A percentile compares a stretch with the other conserved stretches of the same genome.
Evolutionary conservation across 1,140 invertebrate species (phyloP).

Genomic region (Lysiphlebus fabarum): DNA sequence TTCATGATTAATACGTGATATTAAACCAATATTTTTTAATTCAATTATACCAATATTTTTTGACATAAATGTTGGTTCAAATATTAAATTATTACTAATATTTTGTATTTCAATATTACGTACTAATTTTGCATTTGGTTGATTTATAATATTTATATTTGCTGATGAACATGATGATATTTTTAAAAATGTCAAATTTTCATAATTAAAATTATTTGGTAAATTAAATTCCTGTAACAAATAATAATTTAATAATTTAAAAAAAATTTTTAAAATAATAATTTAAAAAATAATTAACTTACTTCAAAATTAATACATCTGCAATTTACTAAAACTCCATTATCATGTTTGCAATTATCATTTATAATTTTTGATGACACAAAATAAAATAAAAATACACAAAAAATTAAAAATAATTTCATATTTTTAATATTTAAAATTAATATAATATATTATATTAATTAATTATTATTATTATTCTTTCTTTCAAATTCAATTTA

Average conservation of each 20-base stretch:
- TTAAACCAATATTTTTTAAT: constrained; percentile 33
- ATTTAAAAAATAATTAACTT: constrained; percentile 16
- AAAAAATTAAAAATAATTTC: constrained; percentile 7
- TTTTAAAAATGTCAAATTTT: constrained; percentile 31
- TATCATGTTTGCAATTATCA: constrained; percentile 30
- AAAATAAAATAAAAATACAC: not conserved
- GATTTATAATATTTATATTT: constrained; percentile 30
- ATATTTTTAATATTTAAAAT: constrained; percentile 23
- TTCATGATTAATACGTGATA: constrained; percentile 30
- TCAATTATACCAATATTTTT: constrained; percentile 27
- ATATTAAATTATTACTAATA: constrained; percentile 30
- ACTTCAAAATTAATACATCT: constrained; percentile 35
- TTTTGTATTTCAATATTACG: constrained; percentile 36
- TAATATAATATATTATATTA: no score
- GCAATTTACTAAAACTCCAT: constrained; percentile 28
- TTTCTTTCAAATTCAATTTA: not conserved
- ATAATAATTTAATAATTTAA: not conserved
- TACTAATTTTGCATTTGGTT: constrained; percentile 26
- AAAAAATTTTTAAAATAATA: constrained; percentile 17
- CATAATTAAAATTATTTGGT: constrained; percentile 31
- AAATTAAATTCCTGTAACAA: constrained; percentile 33
- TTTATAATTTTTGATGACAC: constrained; percentile 22
- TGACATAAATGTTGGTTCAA: constrained; percentile 29
- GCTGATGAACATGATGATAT: constrained; percentile 31
- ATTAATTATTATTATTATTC: no score